Evolutionary conservation across 2,113 vertebrate genomes (phyloP).

Genomic region (Corythornis madagascariensis): DNA sequence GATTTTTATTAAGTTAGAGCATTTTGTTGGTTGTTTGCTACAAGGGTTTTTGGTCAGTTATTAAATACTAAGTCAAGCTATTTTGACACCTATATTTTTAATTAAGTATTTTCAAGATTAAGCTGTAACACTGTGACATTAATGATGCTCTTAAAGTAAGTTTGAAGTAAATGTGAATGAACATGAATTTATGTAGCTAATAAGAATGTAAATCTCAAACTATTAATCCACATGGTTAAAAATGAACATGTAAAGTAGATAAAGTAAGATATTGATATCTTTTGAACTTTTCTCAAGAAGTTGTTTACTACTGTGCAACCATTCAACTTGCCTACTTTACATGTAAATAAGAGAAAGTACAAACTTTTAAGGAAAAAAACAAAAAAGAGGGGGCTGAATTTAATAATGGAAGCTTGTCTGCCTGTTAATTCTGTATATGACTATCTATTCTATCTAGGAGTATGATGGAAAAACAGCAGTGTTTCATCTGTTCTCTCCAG

Average conservation of each 20-base stretch:
- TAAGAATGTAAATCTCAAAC: neutral
- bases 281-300: neutral
- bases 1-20: neutral
- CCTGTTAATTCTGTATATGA: neutral
- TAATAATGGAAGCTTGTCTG: neutral
- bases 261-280: neutral
- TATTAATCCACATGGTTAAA: neutral
- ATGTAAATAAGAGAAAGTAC: neutral
- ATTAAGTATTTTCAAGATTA: conserved; percentile 7
- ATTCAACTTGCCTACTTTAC: neutral
- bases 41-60: neutral
- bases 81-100: neutral
- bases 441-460: too few relatives aligned
- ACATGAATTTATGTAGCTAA: neutral
- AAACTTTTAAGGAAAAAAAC: neutral
- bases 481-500: neutral
- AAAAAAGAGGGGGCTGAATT: neutral
- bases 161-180: conserved; percentile 15
- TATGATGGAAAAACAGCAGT: too few relatives aligned
- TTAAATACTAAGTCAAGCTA: neutral
- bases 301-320: neutral
- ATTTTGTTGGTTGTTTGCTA: neutral
- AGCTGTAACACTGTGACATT: neutral
- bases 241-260: neutral
- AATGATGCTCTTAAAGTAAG: neutral